Evolutionary conservation across 2,888 invertebrate species (phyloP), one percentile per base, ranked within the genome.

Genomic region (Drosophila ustulata): DNA sequence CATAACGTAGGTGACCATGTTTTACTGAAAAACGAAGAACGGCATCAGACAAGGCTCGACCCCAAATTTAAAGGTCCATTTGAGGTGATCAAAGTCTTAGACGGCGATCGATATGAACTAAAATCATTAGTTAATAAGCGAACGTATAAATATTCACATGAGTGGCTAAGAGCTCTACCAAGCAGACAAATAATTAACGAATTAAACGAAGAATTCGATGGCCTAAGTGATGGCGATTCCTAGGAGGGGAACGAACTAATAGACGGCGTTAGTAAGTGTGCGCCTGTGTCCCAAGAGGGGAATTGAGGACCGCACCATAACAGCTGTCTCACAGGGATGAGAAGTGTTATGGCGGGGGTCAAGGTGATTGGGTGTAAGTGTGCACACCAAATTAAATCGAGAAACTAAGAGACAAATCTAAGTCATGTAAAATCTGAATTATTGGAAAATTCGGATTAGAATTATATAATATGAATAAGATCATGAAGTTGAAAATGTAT

Each of bases 41-140:
- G 47, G 9, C 47, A 57, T 49, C 47, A 57, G 18, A 57, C 39
- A 11, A 57, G 49, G 49, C 47, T 46, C 18, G 56, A 56, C 18
- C 56, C 56, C 3, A 56, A 56, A 56, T 56, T 46, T 56, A 56
- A 56, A 39, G 47, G 49, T 18, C 57, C 28, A 18, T 57, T 49
- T 57, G 11, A 57, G 39, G 39, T 39, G 7, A 39, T 49, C 18
- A 23, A 57, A 28, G 39, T 57, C 4, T 23, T 49, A 47, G 18
- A 49, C 8, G 52, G 37, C 7, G 37, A 57, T 47, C 26, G 37
- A 28, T 47, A 47, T 13, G 9, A 18, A 39, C 6, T 39, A n/a
- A 39, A 52, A 13, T 52, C 26, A 8, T 11, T 37, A 25, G 11
- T 34, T 6, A 37, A 34, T 13, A 56, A 46, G 9, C 32, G 56